phyloP scores from a whole-genome alignment of 2,797 vertebrate genomes.

The Triplophysa bombifrons region DNA sequence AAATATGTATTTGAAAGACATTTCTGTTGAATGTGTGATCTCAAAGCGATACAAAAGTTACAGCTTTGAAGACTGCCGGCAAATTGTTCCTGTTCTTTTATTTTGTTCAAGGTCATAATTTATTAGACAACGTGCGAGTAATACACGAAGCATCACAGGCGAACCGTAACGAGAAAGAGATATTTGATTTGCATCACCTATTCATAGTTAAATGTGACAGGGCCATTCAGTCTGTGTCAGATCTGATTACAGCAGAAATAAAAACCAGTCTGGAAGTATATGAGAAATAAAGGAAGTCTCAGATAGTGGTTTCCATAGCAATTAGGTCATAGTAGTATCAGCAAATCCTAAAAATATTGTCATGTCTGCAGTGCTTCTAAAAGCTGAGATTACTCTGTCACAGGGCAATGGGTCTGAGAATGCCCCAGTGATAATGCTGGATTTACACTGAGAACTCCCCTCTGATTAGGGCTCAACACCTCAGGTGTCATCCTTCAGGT shows the following conservation, averaged over 20 bases:
- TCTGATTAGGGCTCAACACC: constrained; percentile 51
- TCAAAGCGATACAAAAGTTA: not conserved
- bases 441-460: constrained; percentile 54
- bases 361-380: constrained; percentile 33
- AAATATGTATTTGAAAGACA: not conserved
- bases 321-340: constrained; percentile 28
- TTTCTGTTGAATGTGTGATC: not conserved
- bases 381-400: constrained; percentile 48
- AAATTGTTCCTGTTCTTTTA: constrained; percentile 5
- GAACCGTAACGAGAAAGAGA: not conserved
- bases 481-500: constrained; percentile 38
- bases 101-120: constrained; percentile 18
- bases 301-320: constrained; percentile 41
- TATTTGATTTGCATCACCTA: not conserved
- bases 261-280: constrained; percentile 14
- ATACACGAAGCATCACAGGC: not conserved
- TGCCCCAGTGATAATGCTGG: constrained; percentile 41
- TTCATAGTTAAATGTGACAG: constrained; percentile 27
- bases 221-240: constrained; percentile 15
- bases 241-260: constrained; percentile 20
- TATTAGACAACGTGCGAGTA: not conserved
- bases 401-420: constrained; percentile 34
- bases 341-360: constrained; percentile 32
- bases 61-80: not conserved
- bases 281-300: constrained; percentile 2